phyloP scores from a whole-genome alignment of 1,140 invertebrate genomes.

The Protaetia brevitarsis region DNA sequence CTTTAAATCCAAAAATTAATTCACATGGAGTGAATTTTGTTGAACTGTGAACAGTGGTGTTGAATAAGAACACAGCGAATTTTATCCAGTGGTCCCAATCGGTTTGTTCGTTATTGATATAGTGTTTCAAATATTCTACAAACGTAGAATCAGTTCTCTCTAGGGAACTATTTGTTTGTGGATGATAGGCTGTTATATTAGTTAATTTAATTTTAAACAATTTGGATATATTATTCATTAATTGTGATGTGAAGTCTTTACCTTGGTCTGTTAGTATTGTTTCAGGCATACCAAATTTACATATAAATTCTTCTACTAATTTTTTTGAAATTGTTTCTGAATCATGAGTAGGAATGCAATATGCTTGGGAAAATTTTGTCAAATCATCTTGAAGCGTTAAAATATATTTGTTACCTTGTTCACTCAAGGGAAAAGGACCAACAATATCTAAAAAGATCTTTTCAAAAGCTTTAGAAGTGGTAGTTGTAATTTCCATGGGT shows the following conservation, averaged over 20 bases:
- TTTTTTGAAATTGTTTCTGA: constrained; percentile 35
- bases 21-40: constrained; percentile 40
- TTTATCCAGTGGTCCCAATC: constrained; percentile 46
- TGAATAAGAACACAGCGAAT: constrained; percentile 45
- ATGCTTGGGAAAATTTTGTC: constrained; percentile 39
- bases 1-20: constrained; percentile 32
- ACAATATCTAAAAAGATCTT: constrained; percentile 38
- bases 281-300: constrained; percentile 39
- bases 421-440: constrained; percentile 34
- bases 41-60: constrained; percentile 25
- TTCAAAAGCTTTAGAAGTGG: constrained; percentile 42
- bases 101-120: constrained; percentile 38
- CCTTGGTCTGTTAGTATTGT: constrained; percentile 11
- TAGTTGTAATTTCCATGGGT: constrained; percentile 46
- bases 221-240: not conserved
- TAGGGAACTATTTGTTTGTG: not conserved
- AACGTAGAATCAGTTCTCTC: not conserved
- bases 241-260: not conserved
- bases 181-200: not conserved
- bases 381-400: constrained; percentile 42
- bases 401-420: constrained; percentile 39
- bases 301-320: constrained; percentile 38
- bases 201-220: not conserved
- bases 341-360: constrained; percentile 33
- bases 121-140: constrained; percentile 1